These are phyloP conservation scores for Myanophis thanlyinensis DNA, from an alignment of 2,113 vertebrate genomes.

Conservation along the genomic window DNA sequence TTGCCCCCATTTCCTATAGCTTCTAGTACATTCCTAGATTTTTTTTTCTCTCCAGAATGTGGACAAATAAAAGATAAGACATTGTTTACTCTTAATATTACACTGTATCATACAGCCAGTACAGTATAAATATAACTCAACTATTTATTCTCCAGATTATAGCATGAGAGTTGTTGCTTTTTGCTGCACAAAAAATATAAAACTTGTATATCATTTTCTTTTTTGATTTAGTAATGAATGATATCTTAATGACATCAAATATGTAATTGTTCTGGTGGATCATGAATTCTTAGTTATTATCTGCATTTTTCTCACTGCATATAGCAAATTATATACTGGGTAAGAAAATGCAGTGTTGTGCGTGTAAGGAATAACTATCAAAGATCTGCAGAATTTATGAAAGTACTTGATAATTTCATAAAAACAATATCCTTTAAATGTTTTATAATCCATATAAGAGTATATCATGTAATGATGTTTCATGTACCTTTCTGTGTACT, in stretches of 20 bases:
- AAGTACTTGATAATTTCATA: background rate
- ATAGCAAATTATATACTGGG: background rate
- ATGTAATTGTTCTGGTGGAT: fast-evolving
- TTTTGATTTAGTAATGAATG: conserved; percentile 43
- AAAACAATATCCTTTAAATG: background rate
- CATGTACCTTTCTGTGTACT: background rate
- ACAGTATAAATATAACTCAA: background rate
- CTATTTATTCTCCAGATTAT: background rate
- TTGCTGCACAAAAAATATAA: conserved; percentile 22
- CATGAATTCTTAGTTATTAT: background rate
- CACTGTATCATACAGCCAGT: background rate
- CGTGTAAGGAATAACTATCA: background rate
- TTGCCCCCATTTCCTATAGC: conserved; percentile 25
- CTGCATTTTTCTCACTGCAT: background rate
- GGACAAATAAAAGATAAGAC: background rate
- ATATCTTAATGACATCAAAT: conserved; percentile 15
- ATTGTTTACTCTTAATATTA: background rate
- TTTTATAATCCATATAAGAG: background rate
- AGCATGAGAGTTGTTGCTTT: background rate
- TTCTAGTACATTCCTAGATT: conserved; percentile 23
- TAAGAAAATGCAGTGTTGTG: background rate
- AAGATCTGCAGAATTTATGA: background rate
- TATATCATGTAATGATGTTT: background rate
- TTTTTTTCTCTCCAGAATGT: background rate
- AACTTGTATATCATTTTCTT: background rate